A percentile compares a stretch with the other conserved stretches of the same genome.
Evolutionary conservation across 2,888 invertebrate genomes (phyloP).

Genomic region (Notocelia uddmanniana): DNA sequence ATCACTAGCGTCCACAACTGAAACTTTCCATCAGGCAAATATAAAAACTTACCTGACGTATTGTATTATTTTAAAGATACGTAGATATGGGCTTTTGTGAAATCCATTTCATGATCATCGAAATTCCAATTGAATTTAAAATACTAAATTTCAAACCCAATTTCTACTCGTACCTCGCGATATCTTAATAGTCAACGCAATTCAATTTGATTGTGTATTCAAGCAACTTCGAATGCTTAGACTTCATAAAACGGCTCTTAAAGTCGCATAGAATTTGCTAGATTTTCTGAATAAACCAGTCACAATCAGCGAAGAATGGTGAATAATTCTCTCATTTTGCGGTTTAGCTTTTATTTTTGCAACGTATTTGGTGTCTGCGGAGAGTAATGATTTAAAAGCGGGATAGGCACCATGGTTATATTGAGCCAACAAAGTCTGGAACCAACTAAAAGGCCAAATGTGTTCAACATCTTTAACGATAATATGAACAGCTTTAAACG

Average conservation of each 20-base stretch:
- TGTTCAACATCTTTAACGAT: too few species aligned
- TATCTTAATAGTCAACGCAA: not conserved
- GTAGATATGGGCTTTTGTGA: too few species aligned
- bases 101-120: not conserved
- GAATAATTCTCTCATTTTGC: conserved; percentile 28
- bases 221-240: conserved; percentile 30
- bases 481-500: too few species aligned
- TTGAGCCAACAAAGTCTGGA: too few species aligned
- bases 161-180: not conserved
- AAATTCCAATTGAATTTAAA: not conserved
- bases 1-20: too few species aligned
- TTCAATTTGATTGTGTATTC: conserved; percentile 23
- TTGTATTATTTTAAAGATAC: too few species aligned
- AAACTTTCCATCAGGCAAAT: too few species aligned
- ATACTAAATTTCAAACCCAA: not conserved
- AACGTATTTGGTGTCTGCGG: not conserved
- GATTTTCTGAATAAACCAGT: conserved; percentile 26
- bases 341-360: conserved; percentile 25
- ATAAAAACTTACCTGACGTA: too few species aligned
- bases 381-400: not conserved
- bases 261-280: conserved; percentile 25
- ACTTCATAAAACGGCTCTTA: conserved; percentile 30
- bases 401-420: too few species aligned
- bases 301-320: conserved; percentile 16
- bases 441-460: too few species aligned